Evolutionary conservation across 2,888 invertebrate species (phyloP).

Genomic region (Kuschelorhynchus macadamiae): DNA sequence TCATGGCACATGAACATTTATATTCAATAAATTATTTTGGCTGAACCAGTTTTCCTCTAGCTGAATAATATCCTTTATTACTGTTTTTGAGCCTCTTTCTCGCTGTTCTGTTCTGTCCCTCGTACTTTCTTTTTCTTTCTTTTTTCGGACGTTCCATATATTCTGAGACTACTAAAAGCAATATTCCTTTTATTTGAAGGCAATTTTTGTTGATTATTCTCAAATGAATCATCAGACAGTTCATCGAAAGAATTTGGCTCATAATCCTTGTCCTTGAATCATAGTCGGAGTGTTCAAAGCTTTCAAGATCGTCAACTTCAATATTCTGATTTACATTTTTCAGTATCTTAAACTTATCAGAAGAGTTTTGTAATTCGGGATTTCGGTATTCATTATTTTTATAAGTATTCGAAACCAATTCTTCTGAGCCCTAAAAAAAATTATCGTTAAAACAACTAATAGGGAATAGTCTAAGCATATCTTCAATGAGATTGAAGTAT

Average conservation of each 20-base stretch:
- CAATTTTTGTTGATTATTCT: constrained; percentile 1
- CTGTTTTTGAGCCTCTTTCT: constrained; percentile 24
- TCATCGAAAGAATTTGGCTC: not conserved
- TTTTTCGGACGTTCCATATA: constrained; percentile 11
- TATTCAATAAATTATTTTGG: constrained; percentile 37
- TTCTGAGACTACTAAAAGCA: constrained; percentile 7
- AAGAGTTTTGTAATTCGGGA: too few species aligned
- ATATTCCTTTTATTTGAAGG: constrained; percentile 1
- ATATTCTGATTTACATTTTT: too few species aligned
- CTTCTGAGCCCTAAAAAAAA: too few species aligned
- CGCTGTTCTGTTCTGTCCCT: constrained; percentile 16
- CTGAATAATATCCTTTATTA: constrained; percentile 39
- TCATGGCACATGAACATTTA: constrained; percentile 27
- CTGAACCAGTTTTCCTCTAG: constrained; percentile 38
- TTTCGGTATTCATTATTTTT: too few species aligned
- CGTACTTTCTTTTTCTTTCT: constrained; percentile 15
- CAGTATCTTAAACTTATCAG: too few species aligned
- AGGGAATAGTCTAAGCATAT: too few species aligned
- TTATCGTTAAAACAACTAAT: too few species aligned
- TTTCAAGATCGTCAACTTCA: too few species aligned
- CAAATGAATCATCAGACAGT: constrained; percentile 1
- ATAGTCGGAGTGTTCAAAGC: too few species aligned
- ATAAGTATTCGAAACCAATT: too few species aligned
- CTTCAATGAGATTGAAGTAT: too few species aligned
- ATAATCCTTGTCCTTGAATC: too few species aligned